Evolutionary conservation across 2,888 invertebrate genomes (phyloP), one percentile per base, ranked within the genome.

Genomic region (Pristionchus maxplancki): DNA sequence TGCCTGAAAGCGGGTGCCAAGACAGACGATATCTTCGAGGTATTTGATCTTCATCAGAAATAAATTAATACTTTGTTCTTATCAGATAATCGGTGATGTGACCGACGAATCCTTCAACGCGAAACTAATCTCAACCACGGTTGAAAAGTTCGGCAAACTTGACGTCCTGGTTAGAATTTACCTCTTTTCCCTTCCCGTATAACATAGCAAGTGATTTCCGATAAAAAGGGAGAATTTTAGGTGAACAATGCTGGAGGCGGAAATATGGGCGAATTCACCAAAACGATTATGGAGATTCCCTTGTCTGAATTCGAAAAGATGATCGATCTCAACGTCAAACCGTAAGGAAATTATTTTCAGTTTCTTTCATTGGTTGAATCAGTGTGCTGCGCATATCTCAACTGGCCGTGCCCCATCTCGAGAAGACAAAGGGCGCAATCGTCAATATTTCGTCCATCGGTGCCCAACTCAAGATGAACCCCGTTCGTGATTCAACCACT

Each of bases 171-270:
- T 74, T 15, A 34, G 34, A 9, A n/a, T 5, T 64, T 62, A 50
- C 11, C 50, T 1, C 15, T 15, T 50, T 20, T 17, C 15, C n/a
- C 17, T 58, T 58, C 58, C 15, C 58, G 15, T 17, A 58, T n/a
- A n/a, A n/a, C n/a, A n/a, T n/a, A 58, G n/a, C n/a, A 13, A 13
- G 9, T 58, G 5, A 58, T n/a, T 58, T 58, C 17, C 15, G 17
- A n/a, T 58, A 58, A 6, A 58, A 5, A 11, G 24, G n/a, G n/a
- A n/a, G n/a, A n/a, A n/a, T n/a, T n/a, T n/a, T n/a, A 40, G 81
- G 81, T 81, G 50, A 81, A 81, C 81, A 81, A 81, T 50, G 81
- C 81, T 15, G 81, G 81, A 15, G 81, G 71, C 8, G 71, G 40
- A 74, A 40, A 9, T 4, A 24, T 74, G 40, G 71, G 40, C 40